Base-by-base conservation (phyloP, 2,888 invertebrate genomes). In the Trimorus sp. region DNA sequence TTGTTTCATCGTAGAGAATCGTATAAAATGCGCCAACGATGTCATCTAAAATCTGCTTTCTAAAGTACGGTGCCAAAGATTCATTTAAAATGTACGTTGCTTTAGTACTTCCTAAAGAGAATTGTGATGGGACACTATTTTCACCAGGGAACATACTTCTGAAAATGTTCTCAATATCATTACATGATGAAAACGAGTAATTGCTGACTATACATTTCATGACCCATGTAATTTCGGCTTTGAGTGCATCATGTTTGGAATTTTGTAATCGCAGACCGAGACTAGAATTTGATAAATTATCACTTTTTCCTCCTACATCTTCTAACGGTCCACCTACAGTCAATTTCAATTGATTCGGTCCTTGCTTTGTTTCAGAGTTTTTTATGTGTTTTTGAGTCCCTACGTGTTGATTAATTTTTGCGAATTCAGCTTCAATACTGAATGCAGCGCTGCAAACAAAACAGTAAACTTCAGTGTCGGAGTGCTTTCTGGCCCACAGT, bases 61-160 rank as follows among this genome's bases (percentile, higher is more conserved):
- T 42, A 48, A 73, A 63, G 15, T 62, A 71, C 16, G 71, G 71
- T n/a, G 56, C 56, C 26, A 63, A 63, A 48, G 73, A 63, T 40
- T 73, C 73, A 37, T 42, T 73, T 4, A 73, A 26, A 7, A 73
- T 26, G 40, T 73, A 73, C 4, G 54, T 12, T 45, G 45, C 36
- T 68, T 68, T 68, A 16, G 54, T 42, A 12, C 36, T 54, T 14
- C 11, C 11, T 26, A 56, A 16, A 36, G 26, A 26, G 40, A 68
- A 68, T 12, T 42, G 15, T 51, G 40, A 5, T n/a, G 66, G 56
- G 16, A 68, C 66, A 45, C 54, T 51, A 40, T 53, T 15, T 65
- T 65, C 45, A 54, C 15, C 38, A 7, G 66, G 66, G 15, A 66
- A 66, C 66, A 66, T 66, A 26, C 40, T 37, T 26, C n/a, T 36